Evolutionary conservation across 1,140 invertebrate species (phyloP).

Genomic region (Drosophila equinoxialis): DNA sequence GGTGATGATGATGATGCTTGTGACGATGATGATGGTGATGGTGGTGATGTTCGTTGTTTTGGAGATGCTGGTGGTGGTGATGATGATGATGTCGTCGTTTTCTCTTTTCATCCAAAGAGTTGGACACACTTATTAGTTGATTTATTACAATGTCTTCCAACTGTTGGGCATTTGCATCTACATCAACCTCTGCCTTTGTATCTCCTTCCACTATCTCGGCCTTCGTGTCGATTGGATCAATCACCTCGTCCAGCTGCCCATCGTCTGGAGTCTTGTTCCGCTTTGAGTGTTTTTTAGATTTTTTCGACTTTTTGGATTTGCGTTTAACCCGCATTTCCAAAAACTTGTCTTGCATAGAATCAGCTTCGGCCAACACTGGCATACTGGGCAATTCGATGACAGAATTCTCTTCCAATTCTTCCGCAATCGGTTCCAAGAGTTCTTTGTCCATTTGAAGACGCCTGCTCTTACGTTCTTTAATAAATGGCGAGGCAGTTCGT

Average conservation of each 20-base stretch:
- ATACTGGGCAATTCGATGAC: not conserved
- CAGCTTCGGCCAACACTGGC: not conserved
- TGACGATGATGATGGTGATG: slow-evolving; percentile 9
- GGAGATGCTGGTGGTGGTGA: not conserved
- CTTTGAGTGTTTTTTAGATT: slow-evolving; percentile 11
- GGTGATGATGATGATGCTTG: slow-evolving; percentile 6
- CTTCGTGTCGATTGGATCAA: too few relatives aligned
- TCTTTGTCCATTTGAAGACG: not conserved
- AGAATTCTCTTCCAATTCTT: not conserved
- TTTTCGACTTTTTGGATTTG: slow-evolving; percentile 12
- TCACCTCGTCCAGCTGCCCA: not conserved
- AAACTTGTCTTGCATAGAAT: not conserved
- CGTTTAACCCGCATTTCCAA: not conserved
- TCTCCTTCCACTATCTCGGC: too few relatives aligned
- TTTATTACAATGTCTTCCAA: not conserved
- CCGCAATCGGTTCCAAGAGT: not conserved
- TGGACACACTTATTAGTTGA: not conserved
- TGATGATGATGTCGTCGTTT: slow-evolving; percentile 1
- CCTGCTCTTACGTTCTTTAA: not conserved
- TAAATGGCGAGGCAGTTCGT: not conserved
- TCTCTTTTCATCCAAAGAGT: not conserved
- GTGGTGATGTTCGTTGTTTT: not conserved
- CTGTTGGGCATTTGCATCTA: not conserved
- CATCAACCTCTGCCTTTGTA: not conserved
- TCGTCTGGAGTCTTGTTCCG: not conserved